Base-by-base conservation (phyloP, 2,888 invertebrate species). In the Incurvaria masculella region DNA sequence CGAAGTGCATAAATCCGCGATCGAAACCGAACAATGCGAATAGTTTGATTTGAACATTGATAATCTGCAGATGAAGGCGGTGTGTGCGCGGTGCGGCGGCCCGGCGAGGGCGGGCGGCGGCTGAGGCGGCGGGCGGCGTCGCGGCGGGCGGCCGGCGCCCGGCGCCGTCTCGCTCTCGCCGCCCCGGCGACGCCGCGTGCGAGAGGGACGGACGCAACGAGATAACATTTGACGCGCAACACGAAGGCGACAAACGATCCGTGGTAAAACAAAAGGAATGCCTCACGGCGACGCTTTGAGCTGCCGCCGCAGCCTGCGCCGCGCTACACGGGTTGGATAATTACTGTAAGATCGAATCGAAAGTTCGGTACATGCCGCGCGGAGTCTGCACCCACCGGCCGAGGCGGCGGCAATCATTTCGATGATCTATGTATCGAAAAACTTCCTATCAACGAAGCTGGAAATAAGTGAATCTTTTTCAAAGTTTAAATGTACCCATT, bases 211-310 rank as follows among this genome's bases (percentile, higher is more conserved):
- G 64, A 68, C 59, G 55, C 55, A 51, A 53, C 49, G 53, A 57
- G 55, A 54, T 23, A 23, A 23, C 23, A 23, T 23, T 23, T 23
- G 62, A 60, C 64, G 57, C 63, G 64, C 67, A 66, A 59, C 69
- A 60, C 60, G 64, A 73, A 73, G 74, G 76, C 75, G 76, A 78
- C 79, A 76, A 76, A 70, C 75, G 73, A 73, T 69, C 74, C 76
- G 68, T 74, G 73, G 74, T 78, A 78, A 79, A 76, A 78, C 78
- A 78, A 78, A 78, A 76, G 76, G 76, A 78, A 78, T 78, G 76
- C 73, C n/a, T 69, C 73, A 68, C 70, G 69, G 74, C 69, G 76
- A 74, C 70, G 75, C 76, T 76, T 76, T 76, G 76, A 75, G 74
- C 73, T 74, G 76, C 75, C 54, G 75, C 75, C 75, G 73, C 74